Percentiles rank a stretch among this genome's conserved stretches.
Conservation (phyloP, 2,888 invertebrate species). For the Pristionchus entomophagus region DNA sequence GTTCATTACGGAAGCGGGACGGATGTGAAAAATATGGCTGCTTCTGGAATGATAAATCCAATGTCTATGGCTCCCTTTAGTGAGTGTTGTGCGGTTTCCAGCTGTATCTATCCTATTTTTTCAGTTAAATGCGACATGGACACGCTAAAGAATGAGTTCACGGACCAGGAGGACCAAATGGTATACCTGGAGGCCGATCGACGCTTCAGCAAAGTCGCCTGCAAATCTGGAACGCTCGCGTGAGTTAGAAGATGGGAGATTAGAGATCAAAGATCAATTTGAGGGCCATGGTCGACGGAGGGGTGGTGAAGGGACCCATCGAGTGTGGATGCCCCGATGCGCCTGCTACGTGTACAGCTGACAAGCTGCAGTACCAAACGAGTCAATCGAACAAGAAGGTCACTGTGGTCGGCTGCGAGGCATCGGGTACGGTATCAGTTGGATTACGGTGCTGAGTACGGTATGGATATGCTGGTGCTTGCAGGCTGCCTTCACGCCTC, state of each 20-base stretch:
- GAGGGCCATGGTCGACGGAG: not conserved
- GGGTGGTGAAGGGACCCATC: not conserved
- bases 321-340: not conserved
- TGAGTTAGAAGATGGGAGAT: not conserved
- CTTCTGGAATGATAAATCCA: no score
- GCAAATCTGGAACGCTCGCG: not conserved
- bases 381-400: no score
- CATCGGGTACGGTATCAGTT: not conserved
- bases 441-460: not conserved
- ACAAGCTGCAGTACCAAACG: no score
- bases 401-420: not conserved
- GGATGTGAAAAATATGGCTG: no score
- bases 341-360: no score
- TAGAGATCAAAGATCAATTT: not conserved
- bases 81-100: no score
- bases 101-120: no score
- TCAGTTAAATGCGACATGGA: conserved; percentile 10
- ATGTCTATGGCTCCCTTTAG: no score
- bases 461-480: not conserved
- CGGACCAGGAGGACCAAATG: not conserved
- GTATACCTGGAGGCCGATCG: not conserved
- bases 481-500: not conserved
- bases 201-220: not conserved
- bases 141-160: not conserved
- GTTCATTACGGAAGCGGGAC: not conserved